Percentiles rank a stretch among this genome's conserved stretches.
These are phyloP conservation scores for Macrotrachela quadricornifera DNA, from an alignment of 1,140 invertebrate species.

Conservation along the genomic window DNA sequence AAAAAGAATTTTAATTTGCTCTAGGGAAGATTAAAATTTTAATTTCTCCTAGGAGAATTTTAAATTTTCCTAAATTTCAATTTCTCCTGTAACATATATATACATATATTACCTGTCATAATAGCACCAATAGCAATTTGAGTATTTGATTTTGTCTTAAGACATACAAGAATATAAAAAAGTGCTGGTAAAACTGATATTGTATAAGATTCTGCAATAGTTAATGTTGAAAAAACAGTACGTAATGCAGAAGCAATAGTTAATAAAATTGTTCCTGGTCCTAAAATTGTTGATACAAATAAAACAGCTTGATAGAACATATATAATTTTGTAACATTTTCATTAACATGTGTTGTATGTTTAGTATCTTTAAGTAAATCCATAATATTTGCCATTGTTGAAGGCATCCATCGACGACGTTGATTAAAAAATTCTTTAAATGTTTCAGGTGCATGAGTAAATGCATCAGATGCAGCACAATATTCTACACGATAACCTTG, in stretches of 20 bases:
- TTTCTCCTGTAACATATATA: no score
- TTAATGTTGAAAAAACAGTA: conserved; percentile 35
- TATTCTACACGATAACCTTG: conserved; percentile 44
- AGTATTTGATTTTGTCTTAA: conserved; percentile 26
- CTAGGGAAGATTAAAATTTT: no score
- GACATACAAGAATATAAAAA: conserved; percentile 32
- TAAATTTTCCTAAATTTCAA: no score
- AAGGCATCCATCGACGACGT: conserved; percentile 42
- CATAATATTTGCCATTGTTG: conserved; percentile 44
- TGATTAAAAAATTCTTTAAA: conserved; percentile 34
- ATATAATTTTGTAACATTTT: conserved; percentile 39
- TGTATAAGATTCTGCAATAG: conserved; percentile 28
- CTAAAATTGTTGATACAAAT: conserved; percentile 37
- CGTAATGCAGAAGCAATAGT: conserved; percentile 39
- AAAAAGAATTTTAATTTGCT: no score
- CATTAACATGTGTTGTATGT: conserved; percentile 35
- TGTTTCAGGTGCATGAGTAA: conserved; percentile 42
- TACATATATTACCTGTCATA: conserved; percentile 14
- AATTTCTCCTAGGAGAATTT: no score
- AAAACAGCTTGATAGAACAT: conserved; percentile 34
- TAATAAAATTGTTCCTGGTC: conserved; percentile 42
- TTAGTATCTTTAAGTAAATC: conserved; percentile 37
- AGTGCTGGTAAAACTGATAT: conserved; percentile 32
- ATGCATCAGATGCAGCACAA: conserved; percentile 42
- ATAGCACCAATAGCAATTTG: conserved; percentile 27